These are phyloP conservation scores for Stomorhina lunata DNA, from an alignment of 2,888 invertebrate genomes.

Conservation along the genomic window DNA sequence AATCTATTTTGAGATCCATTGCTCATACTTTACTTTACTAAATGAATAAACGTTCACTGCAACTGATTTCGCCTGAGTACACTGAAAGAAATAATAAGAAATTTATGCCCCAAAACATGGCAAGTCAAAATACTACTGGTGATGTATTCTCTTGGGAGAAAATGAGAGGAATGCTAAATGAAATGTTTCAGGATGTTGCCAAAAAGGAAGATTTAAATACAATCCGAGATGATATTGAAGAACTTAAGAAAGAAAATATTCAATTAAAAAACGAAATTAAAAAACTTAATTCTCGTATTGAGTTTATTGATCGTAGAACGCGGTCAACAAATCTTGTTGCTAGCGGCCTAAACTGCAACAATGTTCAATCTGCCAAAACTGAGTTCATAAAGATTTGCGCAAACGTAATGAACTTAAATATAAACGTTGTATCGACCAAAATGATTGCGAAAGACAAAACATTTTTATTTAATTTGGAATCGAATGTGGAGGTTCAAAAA, in stretches of 20 bases:
- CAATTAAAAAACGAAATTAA: neutral
- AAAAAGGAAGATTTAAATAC: neutral
- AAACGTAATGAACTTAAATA: neutral
- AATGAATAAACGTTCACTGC: neutral
- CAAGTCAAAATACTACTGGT: neutral
- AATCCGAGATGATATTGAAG: neutral
- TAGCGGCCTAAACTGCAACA: conserved; percentile 9
- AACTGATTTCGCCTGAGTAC: neutral
- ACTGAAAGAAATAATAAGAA: neutral
- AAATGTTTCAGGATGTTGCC: conserved; percentile 8
- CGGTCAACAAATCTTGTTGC: neutral
- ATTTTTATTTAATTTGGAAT: neutral
- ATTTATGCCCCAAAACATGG: neutral
- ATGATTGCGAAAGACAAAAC: neutral
- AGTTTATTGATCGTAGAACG: neutral
- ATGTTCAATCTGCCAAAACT: neutral
- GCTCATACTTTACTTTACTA: too few species aligned
- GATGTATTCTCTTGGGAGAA: conserved; percentile 20
- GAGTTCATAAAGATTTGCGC: conserved; percentile 9
- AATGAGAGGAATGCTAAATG: neutral
- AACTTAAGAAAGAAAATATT: neutral
- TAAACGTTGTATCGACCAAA: neutral
- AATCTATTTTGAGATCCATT: too few species aligned
- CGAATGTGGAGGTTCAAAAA: neutral
- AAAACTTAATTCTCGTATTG: neutral